phyloP scores from a whole-genome alignment of 2,888 invertebrate species.

The Clusia tigrina region DNA sequence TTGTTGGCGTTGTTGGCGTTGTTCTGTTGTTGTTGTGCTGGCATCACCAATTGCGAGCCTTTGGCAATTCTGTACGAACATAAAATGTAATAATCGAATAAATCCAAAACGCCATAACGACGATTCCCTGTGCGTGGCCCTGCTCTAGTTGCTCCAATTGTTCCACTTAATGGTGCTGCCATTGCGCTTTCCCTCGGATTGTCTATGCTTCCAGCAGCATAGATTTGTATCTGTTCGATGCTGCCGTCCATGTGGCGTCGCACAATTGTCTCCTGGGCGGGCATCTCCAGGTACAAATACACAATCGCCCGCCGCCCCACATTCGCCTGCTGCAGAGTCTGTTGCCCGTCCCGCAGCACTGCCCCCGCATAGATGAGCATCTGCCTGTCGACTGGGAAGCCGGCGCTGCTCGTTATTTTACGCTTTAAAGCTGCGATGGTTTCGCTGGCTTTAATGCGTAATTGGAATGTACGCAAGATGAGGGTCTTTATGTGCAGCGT shows the following conservation, averaged over 20 bases:
- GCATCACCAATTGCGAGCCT: background rate
- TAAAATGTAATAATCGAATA: constrained; percentile 11
- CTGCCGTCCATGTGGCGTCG: background rate
- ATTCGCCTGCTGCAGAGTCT: background rate
- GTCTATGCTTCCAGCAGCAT: background rate
- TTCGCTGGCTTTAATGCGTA: background rate
- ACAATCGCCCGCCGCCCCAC: background rate
- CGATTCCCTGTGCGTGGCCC: background rate
- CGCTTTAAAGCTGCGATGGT: background rate
- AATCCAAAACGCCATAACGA: constrained; percentile 7
- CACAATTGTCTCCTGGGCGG: background rate
- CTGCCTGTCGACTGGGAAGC: background rate
- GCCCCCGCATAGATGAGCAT: background rate
- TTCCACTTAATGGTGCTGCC: background rate
- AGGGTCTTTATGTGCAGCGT: constrained; percentile 8
- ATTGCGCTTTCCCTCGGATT: background rate
- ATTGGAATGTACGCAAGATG: background rate
- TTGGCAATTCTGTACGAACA: constrained; percentile 5
- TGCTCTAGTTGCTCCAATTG: background rate
- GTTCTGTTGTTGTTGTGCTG: background rate
- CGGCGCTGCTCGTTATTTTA: background rate
- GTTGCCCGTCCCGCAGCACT: background rate
- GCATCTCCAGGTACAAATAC: constrained; percentile 4
- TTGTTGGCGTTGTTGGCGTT: background rate
- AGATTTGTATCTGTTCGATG: background rate